Base-by-base conservation (phyloP, 2,797 vertebrate species). In the Brotula barbata region DNA sequence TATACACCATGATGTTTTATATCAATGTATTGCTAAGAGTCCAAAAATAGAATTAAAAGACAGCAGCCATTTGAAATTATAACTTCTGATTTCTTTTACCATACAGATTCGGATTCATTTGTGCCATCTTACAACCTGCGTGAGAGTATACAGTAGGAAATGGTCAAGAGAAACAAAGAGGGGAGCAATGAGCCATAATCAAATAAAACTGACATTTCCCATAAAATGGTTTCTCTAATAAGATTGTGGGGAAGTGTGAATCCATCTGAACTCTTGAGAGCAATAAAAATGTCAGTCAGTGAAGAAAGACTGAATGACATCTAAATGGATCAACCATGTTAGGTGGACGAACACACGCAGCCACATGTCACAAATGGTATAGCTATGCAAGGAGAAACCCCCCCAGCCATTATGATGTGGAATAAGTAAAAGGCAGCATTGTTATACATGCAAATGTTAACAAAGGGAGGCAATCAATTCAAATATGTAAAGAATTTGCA, bases 181-280 rank as follows among this genome's bases (percentile, higher is more conserved):
- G 51, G 72, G 61, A 81, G 59, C 58, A 46, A 68, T 51, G 68
- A 70, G 61, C 67, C n/a, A 50, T 93, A 92, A 92, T 90, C 68
- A 11, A 71, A 92, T 93, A 78, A 91, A 12, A 28, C 33, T 2
- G 45, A 71, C 81, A 89, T 84, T 87, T 89, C 73, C 87, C 82
- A 82, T 76, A 71, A 89, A 88, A 86, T 61, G 84, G 68, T 77
- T 88, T 75, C 73, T 51, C 36, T 92, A 92, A 93, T 64, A 68
- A 85, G 90, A 89, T 92, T 90, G 75, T 68, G 73, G 68, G 72
- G 56, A 82, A 85, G 83, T 66, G 77, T 75, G 83, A 87, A 75
- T 84, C 86, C 79, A 82, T 86, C 68, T 71, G 59, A 72, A 66
- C 6, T 44, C 64, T 13, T 69, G 71, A 68, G 68, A 87, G 86